These are phyloP conservation scores for Chelmon rostratus DNA, from an alignment of 2,797 vertebrate genomes.

Conservation along the genomic window DNA sequence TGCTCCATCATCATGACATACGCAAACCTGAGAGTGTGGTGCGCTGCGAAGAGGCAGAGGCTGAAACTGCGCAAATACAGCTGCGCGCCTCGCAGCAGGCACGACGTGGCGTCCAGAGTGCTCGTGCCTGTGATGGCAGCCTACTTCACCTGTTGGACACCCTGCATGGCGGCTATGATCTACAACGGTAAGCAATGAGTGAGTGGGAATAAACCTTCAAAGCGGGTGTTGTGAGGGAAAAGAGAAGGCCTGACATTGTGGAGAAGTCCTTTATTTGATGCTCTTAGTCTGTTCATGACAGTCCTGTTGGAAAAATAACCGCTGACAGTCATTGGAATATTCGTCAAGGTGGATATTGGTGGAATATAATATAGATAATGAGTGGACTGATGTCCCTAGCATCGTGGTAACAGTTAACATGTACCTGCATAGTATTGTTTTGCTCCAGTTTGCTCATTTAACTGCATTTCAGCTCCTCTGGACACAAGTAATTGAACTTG, in stretches of 20 bases:
- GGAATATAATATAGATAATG: not conserved
- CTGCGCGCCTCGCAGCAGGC: slow-evolving; percentile 70
- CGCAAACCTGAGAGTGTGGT: slow-evolving; percentile 89
- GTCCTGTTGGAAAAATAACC: not conserved
- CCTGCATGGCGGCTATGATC: slow-evolving; percentile 89
- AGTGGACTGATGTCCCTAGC: not conserved
- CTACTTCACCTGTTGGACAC: slow-evolving; percentile 90
- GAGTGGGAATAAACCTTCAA: not conserved
- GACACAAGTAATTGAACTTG: not conserved
- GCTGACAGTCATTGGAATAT: not conserved
- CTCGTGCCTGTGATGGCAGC: slow-evolving; percentile 88
- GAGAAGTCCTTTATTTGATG: not conserved
- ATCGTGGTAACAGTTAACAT: not conserved
- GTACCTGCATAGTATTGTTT: not conserved
- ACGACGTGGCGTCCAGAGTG: slow-evolving; percentile 82
- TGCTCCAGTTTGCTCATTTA: not conserved
- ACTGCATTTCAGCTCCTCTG: not conserved
- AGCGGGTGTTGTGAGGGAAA: not conserved
- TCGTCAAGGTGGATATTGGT: not conserved
- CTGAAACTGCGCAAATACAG: slow-evolving; percentile 78
- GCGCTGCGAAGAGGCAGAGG: slow-evolving; percentile 86
- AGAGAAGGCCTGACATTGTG: not conserved
- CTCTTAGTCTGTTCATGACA: not conserved
- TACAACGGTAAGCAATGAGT: slow-evolving; percentile 86
- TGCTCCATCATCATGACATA: slow-evolving; percentile 88